Evolutionary conservation across 2,797 vertebrate species (phyloP).

Genomic region (Thripadectes ignobilis): DNA sequence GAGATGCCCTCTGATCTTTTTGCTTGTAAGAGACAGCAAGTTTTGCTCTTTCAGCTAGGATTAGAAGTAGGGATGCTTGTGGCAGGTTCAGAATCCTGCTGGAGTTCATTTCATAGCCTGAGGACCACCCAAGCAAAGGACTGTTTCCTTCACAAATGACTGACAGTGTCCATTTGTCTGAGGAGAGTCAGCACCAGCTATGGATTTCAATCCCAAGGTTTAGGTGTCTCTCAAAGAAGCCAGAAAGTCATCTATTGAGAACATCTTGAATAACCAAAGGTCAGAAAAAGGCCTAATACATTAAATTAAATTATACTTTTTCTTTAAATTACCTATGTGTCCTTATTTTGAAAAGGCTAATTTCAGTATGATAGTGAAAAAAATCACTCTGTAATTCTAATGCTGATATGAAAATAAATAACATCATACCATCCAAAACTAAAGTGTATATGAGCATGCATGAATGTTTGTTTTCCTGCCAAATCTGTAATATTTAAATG

Average conservation of each 20-base stretch:
- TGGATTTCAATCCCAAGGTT: not conserved
- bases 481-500: not conserved
- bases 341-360: not conserved
- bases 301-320: not conserved
- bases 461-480: not conserved
- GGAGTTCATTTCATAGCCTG: not conserved
- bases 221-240: not conserved
- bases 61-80: not conserved
- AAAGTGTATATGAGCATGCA: not conserved
- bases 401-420: not conserved
- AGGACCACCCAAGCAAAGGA: not conserved
- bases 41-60: not conserved
- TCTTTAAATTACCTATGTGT: not conserved
- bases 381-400: not conserved
- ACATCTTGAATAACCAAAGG: not conserved
- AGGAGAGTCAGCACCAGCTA: not conserved
- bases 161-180: not conserved
- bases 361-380: not conserved
- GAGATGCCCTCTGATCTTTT: not conserved
- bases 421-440: not conserved
- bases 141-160: not conserved
- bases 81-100: not conserved
- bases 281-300: not conserved
- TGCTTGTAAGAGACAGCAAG: not conserved
- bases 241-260: not conserved